Evolutionary conservation across 1,140 invertebrate species (phyloP).

Genomic region (Bombus waltoni): DNA sequence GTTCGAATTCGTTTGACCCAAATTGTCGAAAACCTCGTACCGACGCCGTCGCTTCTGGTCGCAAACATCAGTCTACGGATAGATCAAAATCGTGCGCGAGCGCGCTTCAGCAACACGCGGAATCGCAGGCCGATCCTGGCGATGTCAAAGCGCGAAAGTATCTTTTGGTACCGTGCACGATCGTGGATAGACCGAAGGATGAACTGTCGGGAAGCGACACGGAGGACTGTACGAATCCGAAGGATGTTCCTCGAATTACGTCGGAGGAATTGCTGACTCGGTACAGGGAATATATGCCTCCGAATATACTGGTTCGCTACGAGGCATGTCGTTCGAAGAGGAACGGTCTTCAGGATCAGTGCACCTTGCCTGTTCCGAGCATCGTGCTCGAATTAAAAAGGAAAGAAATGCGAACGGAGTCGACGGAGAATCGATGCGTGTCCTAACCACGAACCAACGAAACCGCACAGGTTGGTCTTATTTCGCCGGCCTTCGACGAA

Average conservation of each 20-base stretch:
- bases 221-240: background rate
- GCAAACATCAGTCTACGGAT: background rate
- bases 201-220: rapidly evolving
- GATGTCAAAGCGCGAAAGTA: background rate
- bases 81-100: background rate
- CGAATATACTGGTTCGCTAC: conserved; percentile 52
- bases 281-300: conserved; percentile 52
- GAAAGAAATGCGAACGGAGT: background rate
- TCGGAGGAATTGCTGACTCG: conserved; percentile 33
- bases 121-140: background rate
- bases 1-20: background rate
- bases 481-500: background rate
- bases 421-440: background rate
- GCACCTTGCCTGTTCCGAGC: conserved; percentile 43
- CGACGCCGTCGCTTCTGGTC: too few relatives aligned
- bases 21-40: background rate
- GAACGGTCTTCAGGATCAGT: conserved; percentile 70
- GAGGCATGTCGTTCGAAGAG: conserved; percentile 57
- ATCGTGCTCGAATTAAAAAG: conserved; percentile 32
- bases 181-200: background rate
- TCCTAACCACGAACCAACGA: background rate
- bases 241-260: background rate
- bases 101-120: too few relatives aligned
- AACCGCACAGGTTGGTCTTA: background rate
- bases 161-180: too few relatives aligned